These are phyloP conservation scores for Drosophila robusta DNA, from an alignment of 2,888 invertebrate genomes.

Conservation along the genomic window DNA sequence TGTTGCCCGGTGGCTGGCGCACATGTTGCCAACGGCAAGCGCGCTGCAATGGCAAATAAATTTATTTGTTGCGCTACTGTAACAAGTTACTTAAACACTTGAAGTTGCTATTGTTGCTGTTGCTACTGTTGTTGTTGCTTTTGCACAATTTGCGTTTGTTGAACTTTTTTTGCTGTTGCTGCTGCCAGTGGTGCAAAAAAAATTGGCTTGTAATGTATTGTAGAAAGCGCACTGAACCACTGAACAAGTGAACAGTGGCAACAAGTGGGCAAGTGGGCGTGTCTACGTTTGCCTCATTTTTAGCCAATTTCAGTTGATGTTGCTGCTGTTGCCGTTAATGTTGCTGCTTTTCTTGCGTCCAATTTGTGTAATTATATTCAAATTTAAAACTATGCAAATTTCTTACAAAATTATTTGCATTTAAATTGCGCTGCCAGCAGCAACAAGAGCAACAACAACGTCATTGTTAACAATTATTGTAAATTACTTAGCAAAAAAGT, in stretches of 20 bases:
- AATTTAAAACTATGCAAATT: conserved; percentile 77
- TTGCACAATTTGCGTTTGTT: conserved; percentile 80
- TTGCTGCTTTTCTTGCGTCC: conserved; percentile 46
- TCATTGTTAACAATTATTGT: conserved; percentile 73
- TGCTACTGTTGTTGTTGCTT: conserved; percentile 39
- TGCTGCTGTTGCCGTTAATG: conserved; percentile 16
- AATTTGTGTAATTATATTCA: conserved; percentile 80
- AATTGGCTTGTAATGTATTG: conserved; percentile 68
- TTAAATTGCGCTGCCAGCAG: conserved; percentile 61
- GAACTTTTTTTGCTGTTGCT: conserved; percentile 58
- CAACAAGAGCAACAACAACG: conserved; percentile 27
- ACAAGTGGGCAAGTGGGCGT: conserved; percentile 67
- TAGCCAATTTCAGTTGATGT: conserved; percentile 52
- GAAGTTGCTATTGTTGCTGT: conserved; percentile 38
- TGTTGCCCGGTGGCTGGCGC: conserved; percentile 36
- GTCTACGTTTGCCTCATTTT: conserved; percentile 50
- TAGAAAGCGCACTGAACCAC: conserved; percentile 73
- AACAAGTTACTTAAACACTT: conserved; percentile 75
- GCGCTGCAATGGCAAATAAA: conserved; percentile 73
- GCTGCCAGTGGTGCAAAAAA: conserved; percentile 42
- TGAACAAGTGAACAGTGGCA: conserved; percentile 32
- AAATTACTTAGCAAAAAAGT: conserved; percentile 66
- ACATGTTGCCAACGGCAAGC: conserved; percentile 48
- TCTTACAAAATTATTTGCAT: conserved; percentile 77
- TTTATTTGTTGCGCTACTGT: conserved; percentile 69